A percentile compares a stretch with the other conserved stretches of the same genome.
phyloP scores from a whole-genome alignment of 1,140 invertebrate genomes.

The Camponotus floridanus region DNA sequence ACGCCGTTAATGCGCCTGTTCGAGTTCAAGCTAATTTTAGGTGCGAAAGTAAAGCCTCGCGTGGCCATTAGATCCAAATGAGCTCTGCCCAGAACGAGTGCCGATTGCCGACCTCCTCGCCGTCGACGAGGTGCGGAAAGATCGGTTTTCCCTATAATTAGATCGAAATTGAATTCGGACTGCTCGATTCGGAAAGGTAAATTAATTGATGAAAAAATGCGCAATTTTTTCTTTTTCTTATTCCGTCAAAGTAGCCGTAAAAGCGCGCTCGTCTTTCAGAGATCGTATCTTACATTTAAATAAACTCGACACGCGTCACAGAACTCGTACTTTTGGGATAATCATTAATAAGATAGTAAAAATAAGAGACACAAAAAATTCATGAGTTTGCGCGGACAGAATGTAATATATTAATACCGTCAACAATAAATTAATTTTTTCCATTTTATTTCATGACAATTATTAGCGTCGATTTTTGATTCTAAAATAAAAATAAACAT shows the following conservation, averaged over 20 bases:
- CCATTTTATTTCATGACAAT: neutral
- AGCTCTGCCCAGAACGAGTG: conserved; percentile 29
- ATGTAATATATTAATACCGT: neutral
- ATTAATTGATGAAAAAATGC: conserved; percentile 67
- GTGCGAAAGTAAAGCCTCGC: conserved; percentile 58
- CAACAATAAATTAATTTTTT: neutral
- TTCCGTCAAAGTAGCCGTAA: neutral
- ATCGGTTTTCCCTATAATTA: conserved; percentile 74
- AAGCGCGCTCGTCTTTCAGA: conserved; percentile 2
- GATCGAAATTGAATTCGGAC: conserved; percentile 73
- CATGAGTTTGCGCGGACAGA: too few relatives aligned
- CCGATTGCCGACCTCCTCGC: conserved; percentile 38
- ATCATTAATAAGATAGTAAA: neutral
- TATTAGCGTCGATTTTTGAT: neutral
- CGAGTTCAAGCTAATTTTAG: conserved; percentile 62
- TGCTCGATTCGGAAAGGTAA: conserved; percentile 62
- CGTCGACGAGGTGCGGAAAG: conserved; percentile 36
- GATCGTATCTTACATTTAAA: neutral
- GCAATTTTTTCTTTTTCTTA: neutral
- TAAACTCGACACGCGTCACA: neutral
- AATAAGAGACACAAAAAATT: too few relatives aligned
- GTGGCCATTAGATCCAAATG: conserved; percentile 69
- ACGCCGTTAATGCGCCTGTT: conserved; percentile 54
- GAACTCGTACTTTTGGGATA: neutral
- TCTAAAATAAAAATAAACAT: conserved; percentile 13